Conservation (phyloP, 2,113 vertebrate genomes). For the Nothobranchius furzeri region DNA sequence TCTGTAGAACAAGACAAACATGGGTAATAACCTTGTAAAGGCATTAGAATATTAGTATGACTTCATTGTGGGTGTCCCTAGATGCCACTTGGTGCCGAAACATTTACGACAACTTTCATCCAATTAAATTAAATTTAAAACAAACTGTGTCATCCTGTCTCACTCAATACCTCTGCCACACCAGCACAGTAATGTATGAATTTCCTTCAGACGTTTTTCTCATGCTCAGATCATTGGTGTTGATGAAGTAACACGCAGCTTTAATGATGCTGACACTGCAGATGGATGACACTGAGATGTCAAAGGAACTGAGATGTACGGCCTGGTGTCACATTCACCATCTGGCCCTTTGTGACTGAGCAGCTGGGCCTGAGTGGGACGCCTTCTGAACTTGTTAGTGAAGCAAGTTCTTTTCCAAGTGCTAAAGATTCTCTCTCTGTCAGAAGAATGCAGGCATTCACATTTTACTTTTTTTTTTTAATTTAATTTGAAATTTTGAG, state of each 20-base stretch:
- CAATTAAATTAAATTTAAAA: no score
- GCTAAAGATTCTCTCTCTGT: constrained; percentile 21
- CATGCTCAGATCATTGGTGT: constrained; percentile 20
- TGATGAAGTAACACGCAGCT: constrained; percentile 26
- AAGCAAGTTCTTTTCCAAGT: constrained; percentile 30
- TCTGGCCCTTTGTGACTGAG: constrained; percentile 59
- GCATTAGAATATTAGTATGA: no score
- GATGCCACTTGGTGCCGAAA: no score
- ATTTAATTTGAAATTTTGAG: not conserved
- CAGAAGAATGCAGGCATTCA: not conserved
- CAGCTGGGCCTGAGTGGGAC: constrained; percentile 49
- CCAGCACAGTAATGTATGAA: not conserved
- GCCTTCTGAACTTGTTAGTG: constrained; percentile 33
- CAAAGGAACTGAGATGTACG: constrained; percentile 56
- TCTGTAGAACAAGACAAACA: no score
- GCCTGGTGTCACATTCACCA: constrained; percentile 56
- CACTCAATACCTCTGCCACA: no score
- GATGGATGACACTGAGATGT: constrained; percentile 57
- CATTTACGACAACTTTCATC: no score
- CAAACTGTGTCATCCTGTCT: no score
- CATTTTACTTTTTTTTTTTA: not conserved
- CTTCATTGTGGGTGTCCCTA: no score
- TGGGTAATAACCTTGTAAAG: no score
- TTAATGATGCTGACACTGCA: constrained; percentile 53
- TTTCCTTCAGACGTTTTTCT: not conserved